Percentiles rank a stretch among this genome's conserved stretches.
Evolutionary conservation across 2,888 invertebrate species (phyloP).

Genomic region (Microctonus brassicae): DNA sequence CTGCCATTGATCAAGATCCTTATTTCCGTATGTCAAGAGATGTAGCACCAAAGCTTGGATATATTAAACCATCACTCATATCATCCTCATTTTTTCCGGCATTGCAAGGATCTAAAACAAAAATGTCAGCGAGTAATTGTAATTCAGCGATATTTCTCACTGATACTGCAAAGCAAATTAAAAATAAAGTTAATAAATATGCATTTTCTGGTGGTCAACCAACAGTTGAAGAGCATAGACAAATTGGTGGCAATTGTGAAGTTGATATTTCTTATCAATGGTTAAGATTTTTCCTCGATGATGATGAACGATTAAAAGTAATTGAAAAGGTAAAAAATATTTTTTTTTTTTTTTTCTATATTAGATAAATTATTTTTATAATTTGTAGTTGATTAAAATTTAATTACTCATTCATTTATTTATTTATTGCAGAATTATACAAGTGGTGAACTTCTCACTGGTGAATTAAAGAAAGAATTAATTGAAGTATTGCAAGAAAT

Average conservation of each 20-base stretch:
- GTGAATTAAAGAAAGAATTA: conserved; percentile 93
- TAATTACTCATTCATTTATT: conserved; percentile 31
- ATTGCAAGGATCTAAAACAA: conserved; percentile 95
- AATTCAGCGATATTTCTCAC: conserved; percentile 96
- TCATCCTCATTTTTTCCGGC: conserved; percentile 94
- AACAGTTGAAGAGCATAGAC: conserved; percentile 93
- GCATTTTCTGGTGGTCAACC: conserved; percentile 97
- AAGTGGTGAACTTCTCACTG: conserved; percentile 91
- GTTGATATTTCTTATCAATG: conserved; percentile 97
- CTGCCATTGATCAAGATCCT: conserved; percentile 99
- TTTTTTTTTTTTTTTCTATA: not conserved
- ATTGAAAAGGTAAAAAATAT: conserved; percentile 73
- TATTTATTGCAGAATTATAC: conserved; percentile 77
- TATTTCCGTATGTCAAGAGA: conserved; percentile 99
- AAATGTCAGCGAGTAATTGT: conserved; percentile 97
- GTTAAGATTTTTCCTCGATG: conserved; percentile 93
- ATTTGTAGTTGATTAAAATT: conserved; percentile 2
- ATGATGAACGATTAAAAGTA: conserved; percentile 86
- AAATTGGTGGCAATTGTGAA: conserved; percentile 93
- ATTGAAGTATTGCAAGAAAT: conserved; percentile 85
- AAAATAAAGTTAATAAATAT: conserved; percentile 96
- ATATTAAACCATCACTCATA: conserved; percentile 88
- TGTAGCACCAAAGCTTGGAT: conserved; percentile 92
- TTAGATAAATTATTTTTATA: not conserved
- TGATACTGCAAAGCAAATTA: conserved; percentile 95